Conservation (phyloP, 1,140 invertebrate species). For the Magallana gigas region DNA sequence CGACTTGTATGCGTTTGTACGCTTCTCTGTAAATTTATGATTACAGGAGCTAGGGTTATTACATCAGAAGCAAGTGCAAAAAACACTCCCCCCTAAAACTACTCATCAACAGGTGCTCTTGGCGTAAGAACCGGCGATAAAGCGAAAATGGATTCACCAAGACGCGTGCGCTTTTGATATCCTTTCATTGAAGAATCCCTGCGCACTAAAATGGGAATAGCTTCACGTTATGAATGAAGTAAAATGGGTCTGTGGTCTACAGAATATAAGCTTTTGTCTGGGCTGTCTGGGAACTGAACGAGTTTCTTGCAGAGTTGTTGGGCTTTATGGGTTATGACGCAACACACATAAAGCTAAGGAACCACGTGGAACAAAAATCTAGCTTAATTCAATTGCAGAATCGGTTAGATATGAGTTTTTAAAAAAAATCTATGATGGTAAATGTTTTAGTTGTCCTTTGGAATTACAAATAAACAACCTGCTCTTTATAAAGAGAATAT, state of each 20-base stretch:
- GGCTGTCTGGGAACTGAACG: not conserved
- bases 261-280: not conserved
- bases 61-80: slow-evolving; percentile 27
- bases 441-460: too few species aligned
- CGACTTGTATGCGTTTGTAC: not conserved
- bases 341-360: too few species aligned
- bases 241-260: not conserved
- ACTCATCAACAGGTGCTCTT: slow-evolving; percentile 22
- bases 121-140: not conserved
- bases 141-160: slow-evolving; percentile 3
- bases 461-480: too few species aligned
- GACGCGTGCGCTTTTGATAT: slow-evolving; percentile 34
- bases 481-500: too few species aligned
- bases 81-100: not conserved
- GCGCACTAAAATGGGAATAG: not conserved
- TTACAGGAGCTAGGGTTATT: slow-evolving; percentile 1
- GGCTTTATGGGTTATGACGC: too few species aligned
- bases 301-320: too few species aligned
- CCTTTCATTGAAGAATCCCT: not conserved
- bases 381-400: too few species aligned
- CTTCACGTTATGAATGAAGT: slow-evolving; percentile 4
- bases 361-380: too few species aligned
- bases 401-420: too few species aligned
- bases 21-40: not conserved
- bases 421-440: too few species aligned